A percentile compares a stretch with the other conserved stretches of the same genome.
Evolutionary conservation across 2,797 vertebrate species (phyloP).

Genomic region (Novumbra hubbsi): DNA sequence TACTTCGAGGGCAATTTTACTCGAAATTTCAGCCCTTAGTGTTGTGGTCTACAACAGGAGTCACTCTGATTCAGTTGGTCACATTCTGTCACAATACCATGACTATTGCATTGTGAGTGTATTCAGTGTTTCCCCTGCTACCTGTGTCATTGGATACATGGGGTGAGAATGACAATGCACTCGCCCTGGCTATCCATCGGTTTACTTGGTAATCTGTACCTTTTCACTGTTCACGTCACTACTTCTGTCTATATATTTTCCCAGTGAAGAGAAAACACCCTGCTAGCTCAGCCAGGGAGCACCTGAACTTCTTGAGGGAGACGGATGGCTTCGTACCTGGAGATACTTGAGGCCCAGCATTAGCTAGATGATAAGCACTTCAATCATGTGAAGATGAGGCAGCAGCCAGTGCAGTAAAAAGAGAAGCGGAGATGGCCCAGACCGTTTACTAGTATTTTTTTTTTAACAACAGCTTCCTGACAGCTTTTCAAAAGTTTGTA

Average conservation of each 20-base stretch:
- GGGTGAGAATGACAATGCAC: not conserved
- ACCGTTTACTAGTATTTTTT: not conserved
- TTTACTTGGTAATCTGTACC: not conserved
- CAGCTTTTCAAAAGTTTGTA: not conserved
- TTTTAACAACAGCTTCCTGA: not conserved
- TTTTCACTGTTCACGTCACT: not conserved
- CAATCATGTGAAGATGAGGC: not conserved
- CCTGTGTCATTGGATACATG: not conserved
- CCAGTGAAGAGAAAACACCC: not conserved
- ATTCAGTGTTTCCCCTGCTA: not conserved
- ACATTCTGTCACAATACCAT: not conserved
- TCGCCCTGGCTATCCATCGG: not conserved
- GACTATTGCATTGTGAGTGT: not conserved
- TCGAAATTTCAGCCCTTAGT: too few relatives aligned
- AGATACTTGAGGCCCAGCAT: not conserved
- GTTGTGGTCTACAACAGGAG: not conserved
- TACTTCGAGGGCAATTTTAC: not conserved
- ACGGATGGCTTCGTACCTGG: not conserved
- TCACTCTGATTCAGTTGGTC: not conserved
- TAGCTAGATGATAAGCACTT: not conserved
- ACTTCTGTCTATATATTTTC: not conserved
- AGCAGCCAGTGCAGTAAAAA: not conserved
- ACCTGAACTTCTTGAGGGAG: not conserved
- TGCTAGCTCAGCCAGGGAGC: not conserved
- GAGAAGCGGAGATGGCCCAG: not conserved